These are phyloP conservation scores for Bothrops jararaca DNA, from an alignment of 2,113 vertebrate species.

Conservation along the genomic window DNA sequence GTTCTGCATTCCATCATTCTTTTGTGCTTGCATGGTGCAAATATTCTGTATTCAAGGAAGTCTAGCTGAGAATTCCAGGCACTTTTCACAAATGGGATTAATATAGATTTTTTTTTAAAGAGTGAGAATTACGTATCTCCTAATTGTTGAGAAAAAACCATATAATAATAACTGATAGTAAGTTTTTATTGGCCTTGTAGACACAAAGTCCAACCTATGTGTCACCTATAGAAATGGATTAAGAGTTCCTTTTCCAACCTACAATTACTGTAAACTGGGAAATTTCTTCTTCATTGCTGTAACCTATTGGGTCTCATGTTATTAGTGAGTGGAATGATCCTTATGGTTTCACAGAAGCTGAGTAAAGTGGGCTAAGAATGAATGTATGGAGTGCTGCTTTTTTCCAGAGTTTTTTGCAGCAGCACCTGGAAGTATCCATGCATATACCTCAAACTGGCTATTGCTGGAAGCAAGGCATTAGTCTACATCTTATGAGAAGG, in stretches of 20 bases:
- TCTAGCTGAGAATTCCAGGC: not conserved
- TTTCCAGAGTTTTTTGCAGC: not conserved
- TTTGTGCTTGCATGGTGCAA: not conserved
- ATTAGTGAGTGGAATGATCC: not conserved
- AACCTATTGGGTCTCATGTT: not conserved
- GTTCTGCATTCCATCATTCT: not conserved
- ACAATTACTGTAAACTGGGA: not conserved
- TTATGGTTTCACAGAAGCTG: not conserved
- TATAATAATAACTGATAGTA: not conserved
- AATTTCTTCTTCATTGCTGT: not conserved
- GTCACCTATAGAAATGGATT: not conserved
- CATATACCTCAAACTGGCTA: not conserved
- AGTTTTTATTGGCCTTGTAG: not conserved
- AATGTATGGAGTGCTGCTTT: not conserved
- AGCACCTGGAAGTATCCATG: not conserved
- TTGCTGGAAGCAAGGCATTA: not conserved
- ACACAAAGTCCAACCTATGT: not conserved
- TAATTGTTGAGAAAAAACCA: not conserved
- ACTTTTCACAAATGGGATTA: not conserved
- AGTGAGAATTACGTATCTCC: no score
- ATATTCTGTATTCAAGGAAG: not conserved
- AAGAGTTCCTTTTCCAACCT: no score
- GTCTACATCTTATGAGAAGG: not conserved
- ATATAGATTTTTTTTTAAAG: not conserved
- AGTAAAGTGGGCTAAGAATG: not conserved